These are phyloP conservation scores for Motacilla alba DNA, from an alignment of 2,113 vertebrate species.

Conservation along the genomic window DNA sequence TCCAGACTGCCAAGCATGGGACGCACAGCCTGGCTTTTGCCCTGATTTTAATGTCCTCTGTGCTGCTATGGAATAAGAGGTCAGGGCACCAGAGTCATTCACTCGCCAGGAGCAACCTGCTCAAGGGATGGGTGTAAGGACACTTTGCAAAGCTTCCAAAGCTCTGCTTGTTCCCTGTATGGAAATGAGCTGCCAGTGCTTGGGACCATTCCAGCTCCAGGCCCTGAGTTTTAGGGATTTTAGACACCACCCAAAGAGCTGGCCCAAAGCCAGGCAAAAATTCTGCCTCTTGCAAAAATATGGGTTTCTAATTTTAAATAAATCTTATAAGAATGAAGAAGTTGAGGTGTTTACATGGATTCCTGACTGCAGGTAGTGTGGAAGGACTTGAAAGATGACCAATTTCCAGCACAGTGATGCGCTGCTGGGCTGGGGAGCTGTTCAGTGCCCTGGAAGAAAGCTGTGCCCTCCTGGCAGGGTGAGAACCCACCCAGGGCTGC, in stretches of 20 bases:
- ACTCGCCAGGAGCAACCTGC: background rate
- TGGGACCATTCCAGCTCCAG: background rate
- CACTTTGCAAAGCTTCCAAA: background rate
- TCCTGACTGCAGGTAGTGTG: background rate
- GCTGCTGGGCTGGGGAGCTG: no score
- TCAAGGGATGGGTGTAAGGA: background rate
- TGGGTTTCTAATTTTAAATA: slow-evolving; percentile 18
- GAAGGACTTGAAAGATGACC: background rate
- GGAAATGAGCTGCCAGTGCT: background rate
- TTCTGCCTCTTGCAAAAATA: background rate
- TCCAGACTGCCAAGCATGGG: background rate
- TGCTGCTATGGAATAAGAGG: background rate
- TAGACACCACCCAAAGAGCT: background rate
- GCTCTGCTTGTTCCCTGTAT: rapidly evolving
- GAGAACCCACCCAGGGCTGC: background rate
- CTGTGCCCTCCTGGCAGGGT: background rate
- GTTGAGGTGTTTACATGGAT: background rate
- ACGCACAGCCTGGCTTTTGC: background rate
- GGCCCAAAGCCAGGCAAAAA: background rate
- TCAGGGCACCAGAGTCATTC: background rate
- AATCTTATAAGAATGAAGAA: background rate
- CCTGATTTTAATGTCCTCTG: background rate
- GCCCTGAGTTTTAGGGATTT: background rate
- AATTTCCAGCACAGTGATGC: background rate
- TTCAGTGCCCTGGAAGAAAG: background rate